Evolutionary conservation across 2,113 vertebrate species (phyloP).

Genomic region (Oxygymnocypris stewartii): DNA sequence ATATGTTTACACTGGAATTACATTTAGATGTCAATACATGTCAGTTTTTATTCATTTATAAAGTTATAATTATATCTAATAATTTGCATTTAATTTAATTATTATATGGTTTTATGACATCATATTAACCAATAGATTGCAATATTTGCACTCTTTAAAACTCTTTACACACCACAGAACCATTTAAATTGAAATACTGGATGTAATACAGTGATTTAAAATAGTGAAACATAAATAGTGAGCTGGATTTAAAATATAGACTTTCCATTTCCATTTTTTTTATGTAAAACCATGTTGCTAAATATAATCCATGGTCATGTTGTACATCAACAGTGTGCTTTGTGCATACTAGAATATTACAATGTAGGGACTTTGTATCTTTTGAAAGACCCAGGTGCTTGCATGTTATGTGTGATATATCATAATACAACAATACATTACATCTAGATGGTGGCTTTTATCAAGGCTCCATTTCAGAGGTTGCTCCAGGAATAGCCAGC

Average conservation of each 20-base stretch:
- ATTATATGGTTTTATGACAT: neutral
- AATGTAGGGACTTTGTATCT: neutral
- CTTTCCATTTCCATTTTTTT: neutral
- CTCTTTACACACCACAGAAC: neutral
- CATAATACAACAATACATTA: conserved; percentile 61
- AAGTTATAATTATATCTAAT: neutral
- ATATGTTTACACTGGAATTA: neutral
- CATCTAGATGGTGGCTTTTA: conserved; percentile 70
- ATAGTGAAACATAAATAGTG: neutral
- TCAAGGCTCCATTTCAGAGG: conserved; percentile 80
- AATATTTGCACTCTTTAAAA: neutral
- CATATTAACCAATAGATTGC: neutral
- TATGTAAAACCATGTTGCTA: neutral
- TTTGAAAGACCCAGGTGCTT: neutral
- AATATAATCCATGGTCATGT: neutral
- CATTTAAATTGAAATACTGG: neutral
- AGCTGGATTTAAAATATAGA: neutral
- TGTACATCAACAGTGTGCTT: neutral
- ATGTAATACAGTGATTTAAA: neutral
- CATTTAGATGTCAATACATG: neutral
- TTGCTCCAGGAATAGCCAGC: conserved; percentile 75
- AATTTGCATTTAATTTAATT: neutral
- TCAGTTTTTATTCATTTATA: neutral
- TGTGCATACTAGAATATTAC: neutral
- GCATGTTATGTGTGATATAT: neutral